phyloP scores from a whole-genome alignment of 2,888 invertebrate genomes.

The Aphodius sticticus region DNA sequence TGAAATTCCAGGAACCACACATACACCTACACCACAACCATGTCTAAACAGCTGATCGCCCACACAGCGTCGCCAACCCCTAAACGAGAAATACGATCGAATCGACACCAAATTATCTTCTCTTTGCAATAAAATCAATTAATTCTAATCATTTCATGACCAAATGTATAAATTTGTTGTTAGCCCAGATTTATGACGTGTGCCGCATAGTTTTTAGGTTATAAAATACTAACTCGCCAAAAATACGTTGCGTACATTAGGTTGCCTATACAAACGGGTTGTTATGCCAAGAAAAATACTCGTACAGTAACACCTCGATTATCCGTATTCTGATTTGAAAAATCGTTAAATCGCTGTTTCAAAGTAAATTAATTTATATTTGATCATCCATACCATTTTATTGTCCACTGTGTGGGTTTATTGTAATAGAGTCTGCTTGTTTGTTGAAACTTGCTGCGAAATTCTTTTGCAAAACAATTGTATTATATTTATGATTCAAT shows the following conservation, averaged over 20 bases:
- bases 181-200: constrained; percentile 9
- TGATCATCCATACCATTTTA: no score
- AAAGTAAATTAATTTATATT: no score
- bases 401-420: no score
- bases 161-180: background rate
- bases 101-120: background rate
- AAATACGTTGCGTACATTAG: constrained; percentile 4
- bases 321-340: background rate
- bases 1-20: background rate
- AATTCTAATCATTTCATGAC: background rate
- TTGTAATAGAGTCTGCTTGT: no score
- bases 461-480: no score
- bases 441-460: no score
- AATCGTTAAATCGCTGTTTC: no score
- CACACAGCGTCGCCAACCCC: background rate
- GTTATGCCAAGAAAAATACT: background rate
- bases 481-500: no score
- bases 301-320: background rate
- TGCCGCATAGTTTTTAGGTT: background rate
- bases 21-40: background rate
- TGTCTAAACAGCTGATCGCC: background rate
- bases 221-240: background rate
- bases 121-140: background rate
- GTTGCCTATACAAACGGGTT: constrained; percentile 11
- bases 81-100: background rate